Evolutionary conservation across 2,113 vertebrate genomes (phyloP).

Genomic region (Pristiophorus japonicus): DNA sequence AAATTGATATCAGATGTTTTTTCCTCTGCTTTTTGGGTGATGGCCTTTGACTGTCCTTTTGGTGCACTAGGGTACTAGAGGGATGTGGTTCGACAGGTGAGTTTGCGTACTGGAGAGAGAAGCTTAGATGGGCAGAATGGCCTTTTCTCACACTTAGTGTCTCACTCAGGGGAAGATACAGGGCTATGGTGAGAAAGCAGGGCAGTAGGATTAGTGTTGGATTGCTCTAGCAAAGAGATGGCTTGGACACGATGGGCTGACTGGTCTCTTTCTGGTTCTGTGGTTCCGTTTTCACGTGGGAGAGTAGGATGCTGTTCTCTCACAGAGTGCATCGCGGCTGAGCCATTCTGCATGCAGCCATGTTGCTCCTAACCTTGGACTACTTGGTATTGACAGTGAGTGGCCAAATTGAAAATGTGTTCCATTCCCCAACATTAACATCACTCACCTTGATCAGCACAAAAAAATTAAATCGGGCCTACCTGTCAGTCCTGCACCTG

Average conservation of each 20-base stretch:
- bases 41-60: background rate
- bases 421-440: background rate
- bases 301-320: background rate
- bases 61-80: background rate
- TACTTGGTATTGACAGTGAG: background rate
- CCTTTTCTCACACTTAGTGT: background rate
- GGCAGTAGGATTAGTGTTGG: background rate
- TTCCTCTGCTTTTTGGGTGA: background rate
- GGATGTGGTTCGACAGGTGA: too few relatives aligned
- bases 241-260: background rate
- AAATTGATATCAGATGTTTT: background rate
- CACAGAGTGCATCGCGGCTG: background rate
- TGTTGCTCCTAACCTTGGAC: background rate
- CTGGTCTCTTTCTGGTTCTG: background rate
- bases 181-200: background rate
- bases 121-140: background rate
- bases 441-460: background rate
- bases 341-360: background rate
- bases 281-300: background rate
- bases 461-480: background rate
- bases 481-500: slow-evolving; percentile 91
- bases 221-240: background rate
- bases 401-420: background rate
- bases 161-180: background rate
- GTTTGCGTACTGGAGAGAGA: background rate